Evolutionary conservation across 2,888 invertebrate genomes (phyloP), one percentile per base, ranked within the genome.

Genomic region (Cistogaster globosa): DNA sequence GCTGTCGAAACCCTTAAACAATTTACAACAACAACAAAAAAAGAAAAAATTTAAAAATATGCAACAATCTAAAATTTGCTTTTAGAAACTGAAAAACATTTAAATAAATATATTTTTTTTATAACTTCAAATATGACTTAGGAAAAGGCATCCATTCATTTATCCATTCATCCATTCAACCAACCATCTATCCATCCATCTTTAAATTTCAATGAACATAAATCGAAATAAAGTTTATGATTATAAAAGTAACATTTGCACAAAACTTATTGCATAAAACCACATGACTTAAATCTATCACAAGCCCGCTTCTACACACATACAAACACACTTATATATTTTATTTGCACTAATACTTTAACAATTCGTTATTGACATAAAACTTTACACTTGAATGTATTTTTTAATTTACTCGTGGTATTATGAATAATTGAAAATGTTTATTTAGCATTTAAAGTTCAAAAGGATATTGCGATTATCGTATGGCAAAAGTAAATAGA

Each of bases 171-270:
- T 26, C 26, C 26, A 26, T 26, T 4, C 63, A 76, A 65, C 71
- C 8, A 32, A 5, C 8, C 32, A 32, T 32, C 32, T 6, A 32
- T 32, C 32, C 75, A 82, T 82, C 65, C 57, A 76, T 71, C 71
- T 71, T 82, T 65, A 74, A 76, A 76, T 82, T 65, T 82, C 82
- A 76, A 57, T 63, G 57, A 76, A 20, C 58, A 68, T 16, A 45
- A 74, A 65, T 63, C 14, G 18, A 63, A 62, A 63, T 55, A 55
- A 20, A 12, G 2, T 65, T 62, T 65, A 38, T 72, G 48, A 62
- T 55, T 60, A 72, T 32, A 42, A 42, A 38, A 42, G 42, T 48
- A 67, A 74, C 55, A 62, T 48, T 48, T 48, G 42, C 42, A 1
- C 11, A 22, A 60, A 60, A 42, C 32, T 20, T 53, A 26, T 58